Base-by-base conservation (phyloP, 1,140 invertebrate genomes). In the Bradysia coprophila region DNA sequence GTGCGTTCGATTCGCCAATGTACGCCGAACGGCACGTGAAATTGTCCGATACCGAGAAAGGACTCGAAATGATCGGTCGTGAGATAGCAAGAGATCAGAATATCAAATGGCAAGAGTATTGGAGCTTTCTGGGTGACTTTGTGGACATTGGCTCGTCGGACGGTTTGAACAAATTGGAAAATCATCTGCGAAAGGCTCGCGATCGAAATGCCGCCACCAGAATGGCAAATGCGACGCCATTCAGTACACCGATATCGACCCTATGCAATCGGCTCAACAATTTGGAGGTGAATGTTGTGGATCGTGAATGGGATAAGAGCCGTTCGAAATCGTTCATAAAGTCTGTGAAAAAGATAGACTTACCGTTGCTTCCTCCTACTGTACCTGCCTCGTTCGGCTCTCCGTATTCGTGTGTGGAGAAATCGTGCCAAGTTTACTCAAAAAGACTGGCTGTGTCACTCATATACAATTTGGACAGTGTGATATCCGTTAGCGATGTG, bases 61-160 rank as follows among this genome's bases (percentile, higher is more conserved):
- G 88, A 1, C 61, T 91, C 10, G 89, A 93, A 64, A 64, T 73
- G 48, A 68, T 86, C 40, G 86, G 86, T 38, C 74, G 84, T 46
- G 68, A 75, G 43, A 53, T 92, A 46, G 87, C 87, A 2, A 69
- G 75, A 46, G 67, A 84, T 54, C 71, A 75, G 55, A 71, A 78
- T 22, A 66, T 90, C 0, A 65, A 68, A n/a, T 94, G 88, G 88
- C 78, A 75, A 46, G 90, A 94, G 55, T 88, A 86, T 57, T 94
- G 89, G 88, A 73, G 78, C 2, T 93, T 93, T 56, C 62, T 93
- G 5, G 74, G 82, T 49, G 70, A 68, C 4, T 90, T 83, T 56
- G 69, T 78, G 6, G 77, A 94, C 62, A 65, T 93, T 2, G 57
- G 73, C 1, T 73, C 73, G 1, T 50, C 62, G 0, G 75, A 81